Percentiles rank a stretch among this genome's conserved stretches.
phyloP scores from a whole-genome alignment of 2,888 invertebrate genomes.

The Chrysopilus asiliformis region DNA sequence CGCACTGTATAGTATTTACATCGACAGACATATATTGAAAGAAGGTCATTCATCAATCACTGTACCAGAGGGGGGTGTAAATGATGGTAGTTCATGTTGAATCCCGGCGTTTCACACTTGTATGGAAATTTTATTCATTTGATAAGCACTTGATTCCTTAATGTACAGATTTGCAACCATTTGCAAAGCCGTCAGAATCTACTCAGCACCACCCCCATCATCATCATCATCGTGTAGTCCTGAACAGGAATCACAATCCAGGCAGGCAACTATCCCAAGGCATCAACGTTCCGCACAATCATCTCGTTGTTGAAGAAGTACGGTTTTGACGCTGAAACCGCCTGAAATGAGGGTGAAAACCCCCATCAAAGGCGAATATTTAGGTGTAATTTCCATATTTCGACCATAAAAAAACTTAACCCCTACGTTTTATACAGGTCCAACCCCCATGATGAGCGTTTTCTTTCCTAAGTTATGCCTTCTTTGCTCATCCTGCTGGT shows the following conservation, averaged over 20 bases:
- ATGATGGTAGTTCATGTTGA: conserved; percentile 2
- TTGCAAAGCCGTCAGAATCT: neutral
- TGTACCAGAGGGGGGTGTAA: neutral
- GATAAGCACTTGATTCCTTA: conserved; percentile 13
- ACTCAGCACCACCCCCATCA: neutral
- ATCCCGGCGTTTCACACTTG: conserved; percentile 10
- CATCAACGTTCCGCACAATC: neutral
- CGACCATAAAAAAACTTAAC: conserved; percentile 9
- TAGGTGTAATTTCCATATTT: conserved; percentile 9
- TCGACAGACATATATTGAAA: too few relatives aligned
- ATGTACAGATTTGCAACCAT: conserved; percentile 12
- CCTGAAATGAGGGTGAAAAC: neutral
- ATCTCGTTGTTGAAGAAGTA: neutral
- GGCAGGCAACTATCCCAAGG: too few relatives aligned
- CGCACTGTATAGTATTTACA: too few relatives aligned
- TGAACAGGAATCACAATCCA: too few relatives aligned
- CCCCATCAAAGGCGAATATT: neutral
- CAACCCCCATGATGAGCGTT: conserved; percentile 9
- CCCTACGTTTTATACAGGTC: conserved; percentile 2
- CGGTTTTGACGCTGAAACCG: too few relatives aligned
- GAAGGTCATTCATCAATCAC: neutral
- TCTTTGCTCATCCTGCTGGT: conserved; percentile 6
- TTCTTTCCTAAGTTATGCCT: too few relatives aligned
- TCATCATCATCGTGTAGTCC: too few relatives aligned
- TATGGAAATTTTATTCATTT: conserved; percentile 14